Percentiles rank a stretch among this genome's conserved stretches.
Conservation (phyloP, 2,113 vertebrate species). For the Albula glossodonta region DNA sequence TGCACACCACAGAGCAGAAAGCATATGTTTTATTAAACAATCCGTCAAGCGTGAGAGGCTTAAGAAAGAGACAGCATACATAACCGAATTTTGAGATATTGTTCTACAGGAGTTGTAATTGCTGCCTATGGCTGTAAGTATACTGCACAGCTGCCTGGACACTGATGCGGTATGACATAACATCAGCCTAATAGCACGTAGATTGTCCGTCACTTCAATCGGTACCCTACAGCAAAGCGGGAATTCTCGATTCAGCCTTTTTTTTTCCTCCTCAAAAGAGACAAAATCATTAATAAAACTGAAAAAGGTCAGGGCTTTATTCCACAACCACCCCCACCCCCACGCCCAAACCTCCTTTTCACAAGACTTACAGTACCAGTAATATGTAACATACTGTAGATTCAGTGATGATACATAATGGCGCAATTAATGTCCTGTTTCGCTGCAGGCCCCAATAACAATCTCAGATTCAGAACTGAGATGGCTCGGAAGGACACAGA, state of each 20-base stretch:
- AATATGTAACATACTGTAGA: not conserved
- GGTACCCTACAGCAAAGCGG: slow-evolving; percentile 30
- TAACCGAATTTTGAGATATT: slow-evolving; percentile 16
- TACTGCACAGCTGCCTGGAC: slow-evolving; percentile 16
- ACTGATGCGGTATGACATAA: slow-evolving; percentile 25
- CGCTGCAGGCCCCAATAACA: not conserved
- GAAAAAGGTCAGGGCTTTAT: slow-evolving; percentile 16
- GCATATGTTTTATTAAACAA: slow-evolving; percentile 15
- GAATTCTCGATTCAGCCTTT: not conserved
- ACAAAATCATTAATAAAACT: slow-evolving; percentile 18
- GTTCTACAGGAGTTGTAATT: slow-evolving; percentile 20
- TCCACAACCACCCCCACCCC: not conserved
- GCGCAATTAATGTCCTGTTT: not conserved
- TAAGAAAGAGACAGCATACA: slow-evolving; percentile 22
- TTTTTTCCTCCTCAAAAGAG: not conserved
- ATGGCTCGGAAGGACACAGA: not conserved
- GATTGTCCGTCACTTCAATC: slow-evolving; percentile 28
- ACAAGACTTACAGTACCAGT: slow-evolving; percentile 9
- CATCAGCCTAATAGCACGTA: slow-evolving; percentile 18
- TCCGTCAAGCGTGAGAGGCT: slow-evolving; percentile 2
- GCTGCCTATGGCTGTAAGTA: slow-evolving; percentile 26
- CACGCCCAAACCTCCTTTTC: too few relatives aligned
- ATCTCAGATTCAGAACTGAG: not conserved
- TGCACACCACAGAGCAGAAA: slow-evolving; percentile 18
- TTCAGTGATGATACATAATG: slow-evolving; percentile 1